Evolutionary conservation across 2,888 invertebrate genomes (phyloP), one percentile per base, ranked within the genome.

Genomic region (Conops quadrifasciatus): DNA sequence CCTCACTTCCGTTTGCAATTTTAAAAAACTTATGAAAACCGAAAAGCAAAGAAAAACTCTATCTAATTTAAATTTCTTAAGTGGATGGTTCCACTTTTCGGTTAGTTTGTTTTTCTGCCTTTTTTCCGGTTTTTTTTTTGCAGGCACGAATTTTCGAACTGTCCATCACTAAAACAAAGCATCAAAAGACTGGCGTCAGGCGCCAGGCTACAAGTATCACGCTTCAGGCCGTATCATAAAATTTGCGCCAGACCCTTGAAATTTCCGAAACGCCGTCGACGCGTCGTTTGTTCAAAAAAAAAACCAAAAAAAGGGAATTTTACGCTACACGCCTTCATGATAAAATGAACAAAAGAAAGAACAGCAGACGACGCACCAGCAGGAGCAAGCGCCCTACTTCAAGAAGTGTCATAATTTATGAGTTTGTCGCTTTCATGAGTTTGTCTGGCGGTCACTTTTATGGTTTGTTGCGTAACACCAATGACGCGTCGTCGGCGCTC

Each of bases 401-500:
- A 16, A 28, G 24, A 24, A 58, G 24, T 26, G 24, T 13, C 15
- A 1, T 2, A 58, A 58, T 56, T 56, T 56, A 58, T 19, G 7
- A 2, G 13, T 13, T 16, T 58, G 63, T 24, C 36, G 11, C 11
- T 45, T 43, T 19, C 24, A 62, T 43, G 62, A 21, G 45, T 21
- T 53, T 30, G 53, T 30, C 19, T 51, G 30, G n/a, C 53, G 65
- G 21, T n/a, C 21, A 67, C 67, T 36, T 51, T 67, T 58, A 58
- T 43, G 67, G 67, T 58, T 58, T 67, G 67, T 67, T 67, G 67
- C 67, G 67, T 43, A 67, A 67, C 67, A 67, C 67, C 58, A 28
- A 28, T 5, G 58, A 53, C n/a, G 53, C 19, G n/a, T n/a, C n/a
- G n/a, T n/a, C n/a, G n/a, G n/a, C n/a, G n/a, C n/a, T n/a, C n/a